Evolutionary conservation across 2,113 vertebrate genomes (phyloP).

Genomic region (Aleadryas rufinucha): DNA sequence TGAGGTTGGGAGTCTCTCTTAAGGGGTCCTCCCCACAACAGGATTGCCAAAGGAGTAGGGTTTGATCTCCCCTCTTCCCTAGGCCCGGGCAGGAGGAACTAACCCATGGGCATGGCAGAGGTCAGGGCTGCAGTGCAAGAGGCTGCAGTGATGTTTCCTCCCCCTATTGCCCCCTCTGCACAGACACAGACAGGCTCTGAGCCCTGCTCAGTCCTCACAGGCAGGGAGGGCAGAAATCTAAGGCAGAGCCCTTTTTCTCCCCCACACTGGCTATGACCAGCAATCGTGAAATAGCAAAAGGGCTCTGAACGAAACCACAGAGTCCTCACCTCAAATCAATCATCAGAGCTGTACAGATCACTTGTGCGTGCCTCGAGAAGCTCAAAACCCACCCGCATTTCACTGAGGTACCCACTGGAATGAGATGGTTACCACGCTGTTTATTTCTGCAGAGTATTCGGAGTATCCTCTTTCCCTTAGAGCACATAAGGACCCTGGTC

Average conservation of each 20-base stretch:
- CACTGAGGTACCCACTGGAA: constrained; percentile 10
- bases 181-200: neutral
- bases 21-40: neutral
- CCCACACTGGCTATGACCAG: neutral
- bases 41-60: neutral
- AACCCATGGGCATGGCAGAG: neutral
- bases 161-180: neutral
- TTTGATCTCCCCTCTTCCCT: neutral
- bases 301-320: neutral
- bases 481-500: neutral
- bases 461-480: constrained; percentile 39
- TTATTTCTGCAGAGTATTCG: constrained; percentile 56
- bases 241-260: neutral
- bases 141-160: neutral
- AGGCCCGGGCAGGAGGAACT: neutral
- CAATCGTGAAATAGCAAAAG: neutral
- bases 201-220: neutral
- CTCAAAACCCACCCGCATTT: neutral
- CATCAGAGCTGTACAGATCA: neutral
- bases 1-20: neutral
- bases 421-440: constrained; percentile 17
- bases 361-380: neutral
- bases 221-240: neutral
- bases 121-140: neutral
- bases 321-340: constrained; percentile 6